Conservation (phyloP, 2,888 invertebrate species). For the Luperina testacea region DNA sequence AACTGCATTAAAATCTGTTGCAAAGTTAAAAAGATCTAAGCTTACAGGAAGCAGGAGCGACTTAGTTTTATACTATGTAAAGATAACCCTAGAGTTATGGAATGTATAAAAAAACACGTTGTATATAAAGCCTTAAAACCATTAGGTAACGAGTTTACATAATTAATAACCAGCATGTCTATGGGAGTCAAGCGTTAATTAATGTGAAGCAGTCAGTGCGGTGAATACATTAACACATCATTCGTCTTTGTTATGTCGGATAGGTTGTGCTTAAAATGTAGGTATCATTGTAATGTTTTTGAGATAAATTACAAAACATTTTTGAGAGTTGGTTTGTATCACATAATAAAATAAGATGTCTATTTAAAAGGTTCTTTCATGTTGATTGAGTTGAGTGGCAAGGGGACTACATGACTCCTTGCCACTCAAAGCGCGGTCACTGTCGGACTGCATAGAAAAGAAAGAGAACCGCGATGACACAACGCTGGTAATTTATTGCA, state of each 20-base stretch:
- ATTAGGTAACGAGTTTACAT: slow-evolving; percentile 22
- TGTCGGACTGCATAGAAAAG: no score
- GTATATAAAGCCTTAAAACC: background rate
- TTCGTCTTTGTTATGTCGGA: slow-evolving; percentile 38
- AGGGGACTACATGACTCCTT: no score
- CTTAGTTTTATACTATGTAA: no score
- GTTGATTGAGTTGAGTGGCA: background rate
- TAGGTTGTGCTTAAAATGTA: background rate
- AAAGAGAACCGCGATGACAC: no score
- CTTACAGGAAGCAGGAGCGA: no score
- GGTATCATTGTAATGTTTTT: slow-evolving; percentile 7
- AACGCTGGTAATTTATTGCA: no score
- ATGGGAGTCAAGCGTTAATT: slow-evolving; percentile 49
- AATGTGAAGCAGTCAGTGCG: slow-evolving; percentile 31
- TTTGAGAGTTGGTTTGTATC: background rate
- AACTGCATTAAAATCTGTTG: no score
- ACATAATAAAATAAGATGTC: background rate
- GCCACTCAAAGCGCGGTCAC: no score
- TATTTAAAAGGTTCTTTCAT: background rate
- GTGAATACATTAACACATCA: slow-evolving; percentile 60
- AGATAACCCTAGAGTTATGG: no score
- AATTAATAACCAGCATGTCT: slow-evolving; percentile 41
- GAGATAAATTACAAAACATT: background rate
- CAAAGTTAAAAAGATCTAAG: no score
- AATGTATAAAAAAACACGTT: no score